These are phyloP conservation scores for Beaufortia kweichowensis DNA, from an alignment of 2,113 vertebrate genomes.

Conservation along the genomic window DNA sequence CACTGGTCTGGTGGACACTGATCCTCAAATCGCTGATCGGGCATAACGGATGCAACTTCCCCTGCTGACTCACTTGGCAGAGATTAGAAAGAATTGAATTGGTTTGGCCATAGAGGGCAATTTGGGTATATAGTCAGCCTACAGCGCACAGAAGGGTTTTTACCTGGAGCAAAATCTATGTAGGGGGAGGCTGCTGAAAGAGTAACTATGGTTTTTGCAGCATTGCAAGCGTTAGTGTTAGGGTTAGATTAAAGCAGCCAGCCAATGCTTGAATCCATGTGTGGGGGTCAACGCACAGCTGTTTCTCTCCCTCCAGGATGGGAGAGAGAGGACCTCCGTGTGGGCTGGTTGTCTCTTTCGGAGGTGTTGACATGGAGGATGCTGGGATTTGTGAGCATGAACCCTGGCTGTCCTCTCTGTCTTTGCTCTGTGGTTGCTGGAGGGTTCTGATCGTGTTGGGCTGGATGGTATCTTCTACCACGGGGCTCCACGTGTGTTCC, in stretches of 20 bases:
- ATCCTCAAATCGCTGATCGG: no score
- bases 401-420: constrained; percentile 62
- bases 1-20: no score
- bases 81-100: no score
- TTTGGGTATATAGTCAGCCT: no score
- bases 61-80: no score
- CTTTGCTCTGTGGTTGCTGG: constrained; percentile 67
- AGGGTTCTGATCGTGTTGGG: constrained; percentile 58
- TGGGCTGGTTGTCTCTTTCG: constrained; percentile 58
- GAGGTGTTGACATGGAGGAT: constrained; percentile 45
- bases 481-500: constrained; percentile 59
- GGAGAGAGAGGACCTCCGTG: constrained; percentile 60
- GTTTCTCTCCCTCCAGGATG: constrained; percentile 65
- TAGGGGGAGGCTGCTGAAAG: background rate
- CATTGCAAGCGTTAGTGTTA: constrained; percentile 27
- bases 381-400: constrained; percentile 57
- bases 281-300: constrained; percentile 67
- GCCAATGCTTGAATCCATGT: constrained; percentile 12
- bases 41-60: no score
- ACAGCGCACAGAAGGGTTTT: no score
- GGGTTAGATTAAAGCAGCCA: constrained; percentile 37
- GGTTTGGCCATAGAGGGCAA: no score
- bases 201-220: constrained; percentile 29
- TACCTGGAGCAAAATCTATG: no score
- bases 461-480: constrained; percentile 70